Evolutionary conservation across 2,888 invertebrate species (phyloP).

Genomic region (Anthoptus insignis): DNA sequence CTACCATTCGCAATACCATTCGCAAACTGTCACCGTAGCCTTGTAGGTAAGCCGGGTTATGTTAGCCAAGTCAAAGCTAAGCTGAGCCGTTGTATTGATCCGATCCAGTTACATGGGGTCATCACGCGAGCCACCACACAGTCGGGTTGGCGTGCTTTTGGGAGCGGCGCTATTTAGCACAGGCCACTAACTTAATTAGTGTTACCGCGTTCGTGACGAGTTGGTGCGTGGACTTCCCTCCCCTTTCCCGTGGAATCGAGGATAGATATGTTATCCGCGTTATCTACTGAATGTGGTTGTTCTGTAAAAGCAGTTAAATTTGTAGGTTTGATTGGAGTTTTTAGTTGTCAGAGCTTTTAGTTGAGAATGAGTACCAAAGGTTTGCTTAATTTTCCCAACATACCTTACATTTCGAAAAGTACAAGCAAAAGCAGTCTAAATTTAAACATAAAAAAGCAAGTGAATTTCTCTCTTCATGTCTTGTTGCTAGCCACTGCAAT

Average conservation of each 20-base stretch:
- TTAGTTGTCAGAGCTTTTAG: no score
- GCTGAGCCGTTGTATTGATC: constrained; percentile 54
- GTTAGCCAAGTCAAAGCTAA: constrained; percentile 52
- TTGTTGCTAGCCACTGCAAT: not conserved
- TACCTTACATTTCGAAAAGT: not conserved
- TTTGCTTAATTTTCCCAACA: no score
- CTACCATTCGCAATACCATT: constrained; percentile 8
- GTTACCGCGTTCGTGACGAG: constrained; percentile 19
- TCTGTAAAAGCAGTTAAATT: constrained; percentile 5
- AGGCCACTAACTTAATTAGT: constrained; percentile 38
- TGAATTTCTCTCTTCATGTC: not conserved
- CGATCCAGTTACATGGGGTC: constrained; percentile 56
- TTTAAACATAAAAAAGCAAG: not conserved
- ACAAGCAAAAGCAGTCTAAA: not conserved
- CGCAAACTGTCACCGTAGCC: constrained; percentile 15
- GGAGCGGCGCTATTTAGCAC: constrained; percentile 58
- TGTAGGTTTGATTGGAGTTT: no score
- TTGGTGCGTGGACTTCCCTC: constrained; percentile 1
- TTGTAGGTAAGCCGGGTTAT: constrained; percentile 41
- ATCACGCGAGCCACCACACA: constrained; percentile 68
- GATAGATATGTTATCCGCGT: no score
- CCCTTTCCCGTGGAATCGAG: not conserved
- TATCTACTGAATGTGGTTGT: constrained; percentile 18
- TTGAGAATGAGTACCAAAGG: no score
- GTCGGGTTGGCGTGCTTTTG: constrained; percentile 58